Evolutionary conservation across 2,888 invertebrate species (phyloP), one percentile per base, ranked within the genome.

Genomic region (Salpingus planirostris): DNA sequence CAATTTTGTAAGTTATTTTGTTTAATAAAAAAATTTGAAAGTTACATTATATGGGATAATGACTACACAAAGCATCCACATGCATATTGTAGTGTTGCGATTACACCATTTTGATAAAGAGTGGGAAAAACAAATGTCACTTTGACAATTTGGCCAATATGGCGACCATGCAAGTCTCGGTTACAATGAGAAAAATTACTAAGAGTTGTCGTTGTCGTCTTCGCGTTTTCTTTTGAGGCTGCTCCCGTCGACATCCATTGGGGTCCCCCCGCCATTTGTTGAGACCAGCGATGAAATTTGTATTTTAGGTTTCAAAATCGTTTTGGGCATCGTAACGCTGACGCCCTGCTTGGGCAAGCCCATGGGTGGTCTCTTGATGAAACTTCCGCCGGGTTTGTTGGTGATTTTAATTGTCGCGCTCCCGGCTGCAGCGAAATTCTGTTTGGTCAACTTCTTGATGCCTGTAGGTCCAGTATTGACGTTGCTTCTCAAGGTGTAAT

Each of bases 271-370:
- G 0, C 6, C 13, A 7, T 27, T 26, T 30, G 45, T 12, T 3
- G 33, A 66, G 65, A 62, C n/a, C n/a, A n/a, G n/a, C n/a, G n/a
- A n/a, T n/a, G n/a, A 57, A 24, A 64, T 58, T 39, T 64, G 62
- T 35, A 64, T 62, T 50, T 65, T 65, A 3, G 64, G 63, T 45
- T 65, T 65, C 7, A 60, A 36, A 21, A 60, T 47, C 1, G 62
- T 59, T 43, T 62, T 64, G 14, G 86, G 82, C 54, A 86, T 86
- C 1, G 86, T 82, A 44, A 82, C 75, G 12, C 77, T 74, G 33
- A 76, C 77, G 1, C 79, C 70, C 55, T 84, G 85, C 2, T 63
- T 62, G 12, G 46, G 48, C 8, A 59, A 44, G 11, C 50, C 54
- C 13, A 49, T 66, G 7, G 73, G 62, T 3, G 66, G 64, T 27